Evolutionary conservation across 2,113 vertebrate genomes (phyloP), one percentile per base, ranked within the genome.

Genomic region (Emydocephalus ijimae): DNA sequence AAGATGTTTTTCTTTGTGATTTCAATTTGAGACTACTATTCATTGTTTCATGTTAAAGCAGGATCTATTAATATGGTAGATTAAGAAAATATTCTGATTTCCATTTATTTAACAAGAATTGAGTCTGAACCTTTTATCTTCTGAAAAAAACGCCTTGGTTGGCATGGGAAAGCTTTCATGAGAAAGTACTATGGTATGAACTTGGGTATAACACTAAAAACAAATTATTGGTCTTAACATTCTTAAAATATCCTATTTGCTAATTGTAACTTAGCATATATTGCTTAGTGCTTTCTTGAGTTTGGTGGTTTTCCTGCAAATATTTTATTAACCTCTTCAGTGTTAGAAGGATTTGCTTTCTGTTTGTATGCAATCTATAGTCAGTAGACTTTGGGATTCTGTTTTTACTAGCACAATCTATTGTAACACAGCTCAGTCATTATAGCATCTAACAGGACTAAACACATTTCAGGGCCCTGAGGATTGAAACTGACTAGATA

Each of bases 381-480:
- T 61, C 45, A 45, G 23, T 48, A 26, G 89, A 45, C 39, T 59
- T 61, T 23, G 45, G 93, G 29, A 29, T 34, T 45, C 0, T 7
- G 29, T 87, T 61, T 5, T n/a, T 88, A 4, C 1, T 29, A 57
- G 0, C 3, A 56, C 4, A 23, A 92, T 1, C 48, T 55, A 74
- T 69, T 50, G 6, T 86, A 57, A 56, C 4, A 50, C 23, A 59
- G 43, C 4, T 59, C 5, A 87, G 48, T 21, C 86, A 20, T 52
- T 1, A 64, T 61, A 52, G 21, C 21, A n/a, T 81, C 34, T 52
- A 55, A 21, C 4, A 14, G 64, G n/a, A 45, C 15, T 48, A 14
- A 1, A 34, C 90, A 21, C 23, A 57, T 74, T 11, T 43, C 1
- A 20, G 20, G 24, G 7, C 0, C 15, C 74, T 85, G 0, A 0